phyloP scores from a whole-genome alignment of 2,888 invertebrate genomes.

The Adelognathus sp. region DNA sequence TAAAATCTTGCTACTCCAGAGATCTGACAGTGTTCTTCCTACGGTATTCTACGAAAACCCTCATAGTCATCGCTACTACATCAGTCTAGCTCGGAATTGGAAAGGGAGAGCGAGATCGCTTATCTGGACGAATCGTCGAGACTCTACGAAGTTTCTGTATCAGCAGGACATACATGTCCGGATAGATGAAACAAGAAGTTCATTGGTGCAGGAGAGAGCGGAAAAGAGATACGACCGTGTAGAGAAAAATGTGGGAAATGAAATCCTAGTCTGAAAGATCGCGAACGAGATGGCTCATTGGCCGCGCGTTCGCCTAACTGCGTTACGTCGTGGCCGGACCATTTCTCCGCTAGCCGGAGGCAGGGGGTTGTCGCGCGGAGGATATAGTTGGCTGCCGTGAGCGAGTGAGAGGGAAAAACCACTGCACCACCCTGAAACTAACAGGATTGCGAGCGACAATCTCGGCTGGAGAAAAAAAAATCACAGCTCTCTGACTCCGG shows the following conservation, averaged over 20 bases:
- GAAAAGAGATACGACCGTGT: conserved; percentile 29
- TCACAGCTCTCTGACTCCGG: conserved; percentile 22
- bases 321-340: conserved; percentile 72
- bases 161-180: neutral
- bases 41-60: too few relatives aligned
- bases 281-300: conserved; percentile 78
- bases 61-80: too few relatives aligned
- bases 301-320: conserved; percentile 75
- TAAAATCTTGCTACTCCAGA: too few relatives aligned
- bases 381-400: neutral
- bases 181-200: conserved; percentile 47
- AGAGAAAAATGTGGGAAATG: conserved; percentile 54
- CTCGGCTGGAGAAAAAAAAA: conserved; percentile 53
- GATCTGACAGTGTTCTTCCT: too few relatives aligned
- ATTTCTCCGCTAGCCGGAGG: conserved; percentile 68
- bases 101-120: conserved; percentile 7
- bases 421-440: conserved; percentile 46
- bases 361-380: conserved; percentile 30
- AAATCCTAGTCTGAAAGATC: conserved; percentile 69
- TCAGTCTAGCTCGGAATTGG: neutral
- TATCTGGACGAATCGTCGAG: neutral
- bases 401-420: conserved; percentile 29
- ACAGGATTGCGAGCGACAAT: conserved; percentile 66
- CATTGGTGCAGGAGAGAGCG: conserved; percentile 34
- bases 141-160: neutral